Evolutionary conservation across 2,113 vertebrate species (phyloP).

Genomic region (Oncorhynchus masou): DNA sequence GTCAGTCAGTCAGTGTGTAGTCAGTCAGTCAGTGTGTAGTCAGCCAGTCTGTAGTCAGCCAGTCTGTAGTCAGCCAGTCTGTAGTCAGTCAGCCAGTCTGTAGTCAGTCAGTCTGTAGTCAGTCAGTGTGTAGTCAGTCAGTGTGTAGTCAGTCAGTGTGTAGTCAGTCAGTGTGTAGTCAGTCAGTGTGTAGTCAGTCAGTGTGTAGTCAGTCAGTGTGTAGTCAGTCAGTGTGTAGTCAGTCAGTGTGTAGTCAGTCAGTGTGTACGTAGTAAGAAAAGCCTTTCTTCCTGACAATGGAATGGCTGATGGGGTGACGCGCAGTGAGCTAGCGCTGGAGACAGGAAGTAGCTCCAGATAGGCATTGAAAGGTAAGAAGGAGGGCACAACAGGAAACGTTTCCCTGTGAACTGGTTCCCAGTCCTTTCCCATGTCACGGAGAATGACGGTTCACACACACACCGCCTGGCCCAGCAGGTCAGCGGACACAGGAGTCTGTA

Average conservation of each 20-base stretch:
- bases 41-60: background rate
- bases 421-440: conserved; percentile 85
- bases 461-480: background rate
- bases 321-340: conserved; percentile 72
- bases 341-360: conserved; percentile 91
- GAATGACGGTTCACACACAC: conserved; percentile 44
- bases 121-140: too few species aligned
- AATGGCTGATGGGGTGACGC: conserved; percentile 17
- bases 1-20: background rate
- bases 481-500: background rate
- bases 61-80: background rate
- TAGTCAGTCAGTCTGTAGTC: background rate
- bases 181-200: background rate
- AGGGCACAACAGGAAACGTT: conserved; percentile 93
- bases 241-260: too few species aligned
- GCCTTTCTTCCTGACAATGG: conserved; percentile 55
- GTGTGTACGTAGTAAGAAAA: background rate
- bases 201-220: background rate
- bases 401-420: conserved; percentile 93
- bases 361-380: conserved; percentile 79
- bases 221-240: too few species aligned
- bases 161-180: background rate
- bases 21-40: background rate
- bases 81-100: too few species aligned
- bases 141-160: too few species aligned